Percentiles rank a stretch among this genome's conserved stretches.
phyloP scores from a whole-genome alignment of 2,113 vertebrate species.

The Elephantulus edwardii region DNA sequence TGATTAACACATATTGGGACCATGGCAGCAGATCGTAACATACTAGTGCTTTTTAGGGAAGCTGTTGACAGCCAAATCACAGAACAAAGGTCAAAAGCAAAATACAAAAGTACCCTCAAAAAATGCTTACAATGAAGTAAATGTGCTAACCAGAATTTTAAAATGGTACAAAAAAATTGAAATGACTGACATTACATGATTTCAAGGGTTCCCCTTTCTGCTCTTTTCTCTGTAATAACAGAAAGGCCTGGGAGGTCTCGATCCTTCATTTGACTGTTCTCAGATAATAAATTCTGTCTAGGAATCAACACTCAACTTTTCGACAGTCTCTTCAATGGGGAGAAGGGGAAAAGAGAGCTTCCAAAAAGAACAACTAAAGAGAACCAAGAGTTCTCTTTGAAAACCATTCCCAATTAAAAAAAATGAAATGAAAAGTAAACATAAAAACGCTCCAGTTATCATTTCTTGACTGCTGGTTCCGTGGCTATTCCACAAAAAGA shows the following conservation, averaged over 20 bases:
- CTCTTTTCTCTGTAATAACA: conserved; percentile 85
- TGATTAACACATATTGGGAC: conserved; percentile 86
- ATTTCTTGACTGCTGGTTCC: no score
- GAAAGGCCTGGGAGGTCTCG: conserved; percentile 79
- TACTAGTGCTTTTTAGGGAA: conserved; percentile 87
- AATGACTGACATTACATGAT: conserved; percentile 80
- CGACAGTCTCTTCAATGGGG: conserved; percentile 85
- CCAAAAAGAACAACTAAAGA: conserved; percentile 85
- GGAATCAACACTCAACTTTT: conserved; percentile 75
- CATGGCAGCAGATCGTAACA: conserved; percentile 86
- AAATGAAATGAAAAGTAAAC: conserved; percentile 85
- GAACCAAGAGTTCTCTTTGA: conserved; percentile 81
- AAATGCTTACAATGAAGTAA: conserved; percentile 87
- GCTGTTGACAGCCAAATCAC: conserved; percentile 84
- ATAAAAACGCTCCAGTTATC: no score
- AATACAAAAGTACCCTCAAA: conserved; percentile 84
- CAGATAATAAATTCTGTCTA: conserved; percentile 80
- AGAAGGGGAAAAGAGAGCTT: conserved; percentile 80
- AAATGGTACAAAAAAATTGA: conserved; percentile 83
- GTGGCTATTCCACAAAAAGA: no score
- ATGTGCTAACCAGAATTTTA: conserved; percentile 81
- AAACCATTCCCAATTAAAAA: conserved; percentile 86
- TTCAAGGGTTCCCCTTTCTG: conserved; percentile 86
- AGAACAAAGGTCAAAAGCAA: conserved; percentile 83
- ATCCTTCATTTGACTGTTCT: conserved; percentile 74